A percentile compares a stretch with the other conserved stretches of the same genome.
Evolutionary conservation across 2,797 vertebrate species (phyloP).

Genomic region (Aldrovandia affinis): DNA sequence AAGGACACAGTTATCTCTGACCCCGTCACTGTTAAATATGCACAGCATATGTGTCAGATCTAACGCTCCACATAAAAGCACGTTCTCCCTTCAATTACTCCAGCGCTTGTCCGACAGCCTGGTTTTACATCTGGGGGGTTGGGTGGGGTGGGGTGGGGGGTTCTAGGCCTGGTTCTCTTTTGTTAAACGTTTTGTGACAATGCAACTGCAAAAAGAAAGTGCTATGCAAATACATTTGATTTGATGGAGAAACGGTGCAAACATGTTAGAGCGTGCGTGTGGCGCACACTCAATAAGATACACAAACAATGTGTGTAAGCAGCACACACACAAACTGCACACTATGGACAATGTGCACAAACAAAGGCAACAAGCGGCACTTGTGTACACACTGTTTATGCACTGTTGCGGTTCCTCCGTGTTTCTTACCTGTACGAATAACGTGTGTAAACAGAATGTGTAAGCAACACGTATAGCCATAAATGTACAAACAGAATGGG

Average conservation of each 20-base stretch:
- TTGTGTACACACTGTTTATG: too few relatives aligned
- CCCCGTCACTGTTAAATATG: slow-evolving; percentile 31
- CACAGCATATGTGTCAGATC: slow-evolving; percentile 19
- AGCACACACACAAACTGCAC: background rate
- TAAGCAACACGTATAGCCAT: background rate
- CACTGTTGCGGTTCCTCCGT: too few relatives aligned
- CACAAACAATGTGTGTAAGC: background rate
- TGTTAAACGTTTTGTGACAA: too few relatives aligned
- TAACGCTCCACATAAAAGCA: slow-evolving; percentile 17
- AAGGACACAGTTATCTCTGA: slow-evolving; percentile 10
- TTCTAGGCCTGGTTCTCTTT: too few relatives aligned
- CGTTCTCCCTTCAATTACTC: slow-evolving; percentile 14
- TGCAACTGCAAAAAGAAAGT: too few relatives aligned
- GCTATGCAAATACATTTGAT: too few relatives aligned
- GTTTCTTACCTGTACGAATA: too few relatives aligned
- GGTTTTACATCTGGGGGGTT: slow-evolving; percentile 41
- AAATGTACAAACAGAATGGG: background rate
- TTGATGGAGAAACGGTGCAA: too few relatives aligned
- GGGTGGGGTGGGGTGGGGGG: too few relatives aligned
- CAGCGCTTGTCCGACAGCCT: slow-evolving; percentile 21
- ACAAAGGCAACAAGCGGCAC: too few relatives aligned
- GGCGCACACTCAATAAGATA: too few relatives aligned
- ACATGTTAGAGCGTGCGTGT: too few relatives aligned
- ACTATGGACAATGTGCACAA: background rate
- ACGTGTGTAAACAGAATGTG: background rate